These are phyloP conservation scores for Monopis laevigella DNA, from an alignment of 2,888 invertebrate genomes.

Conservation along the genomic window DNA sequence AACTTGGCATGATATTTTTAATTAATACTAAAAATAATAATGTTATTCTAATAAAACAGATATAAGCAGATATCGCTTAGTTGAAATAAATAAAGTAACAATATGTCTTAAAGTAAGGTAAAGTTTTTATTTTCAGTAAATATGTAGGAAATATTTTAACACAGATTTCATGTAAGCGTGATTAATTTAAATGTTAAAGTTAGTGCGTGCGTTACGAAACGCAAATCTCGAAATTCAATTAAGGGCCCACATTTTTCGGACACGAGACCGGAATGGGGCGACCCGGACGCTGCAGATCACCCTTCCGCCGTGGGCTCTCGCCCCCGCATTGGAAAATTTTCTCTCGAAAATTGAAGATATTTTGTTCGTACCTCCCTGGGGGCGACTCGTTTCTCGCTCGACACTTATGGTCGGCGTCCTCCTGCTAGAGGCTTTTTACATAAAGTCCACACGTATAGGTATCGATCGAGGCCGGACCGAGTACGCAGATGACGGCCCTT, in stretches of 20 bases:
- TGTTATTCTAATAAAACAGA: too few relatives aligned
- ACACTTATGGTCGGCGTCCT: slow-evolving; percentile 66
- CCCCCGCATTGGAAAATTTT: slow-evolving; percentile 66
- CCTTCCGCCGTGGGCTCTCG: slow-evolving; percentile 59
- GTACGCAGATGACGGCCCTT: slow-evolving; percentile 65
- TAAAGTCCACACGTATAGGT: slow-evolving; percentile 66
- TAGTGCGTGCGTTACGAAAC: slow-evolving; percentile 50
- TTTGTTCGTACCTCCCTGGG: slow-evolving; percentile 60
- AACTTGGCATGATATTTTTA: too few relatives aligned
- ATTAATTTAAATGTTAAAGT: slow-evolving; percentile 15
- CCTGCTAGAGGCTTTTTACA: slow-evolving; percentile 66
- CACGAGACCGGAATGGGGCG: slow-evolving; percentile 34
- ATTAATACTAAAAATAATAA: too few relatives aligned
- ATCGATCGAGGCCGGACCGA: slow-evolving; percentile 55
- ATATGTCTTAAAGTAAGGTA: too few relatives aligned
- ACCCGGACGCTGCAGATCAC: slow-evolving; percentile 36
- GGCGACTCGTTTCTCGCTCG: slow-evolving; percentile 65
- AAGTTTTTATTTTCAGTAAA: too few relatives aligned
- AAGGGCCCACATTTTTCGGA: slow-evolving; percentile 63
- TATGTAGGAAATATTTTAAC: too few relatives aligned
- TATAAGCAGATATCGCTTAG: too few relatives aligned
- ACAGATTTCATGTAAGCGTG: too few relatives aligned
- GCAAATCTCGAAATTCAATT: slow-evolving; percentile 66
- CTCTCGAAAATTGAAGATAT: slow-evolving; percentile 68
- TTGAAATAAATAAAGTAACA: too few relatives aligned